phyloP scores from a whole-genome alignment of 2,888 invertebrate genomes.

The Torymus texanus region DNA sequence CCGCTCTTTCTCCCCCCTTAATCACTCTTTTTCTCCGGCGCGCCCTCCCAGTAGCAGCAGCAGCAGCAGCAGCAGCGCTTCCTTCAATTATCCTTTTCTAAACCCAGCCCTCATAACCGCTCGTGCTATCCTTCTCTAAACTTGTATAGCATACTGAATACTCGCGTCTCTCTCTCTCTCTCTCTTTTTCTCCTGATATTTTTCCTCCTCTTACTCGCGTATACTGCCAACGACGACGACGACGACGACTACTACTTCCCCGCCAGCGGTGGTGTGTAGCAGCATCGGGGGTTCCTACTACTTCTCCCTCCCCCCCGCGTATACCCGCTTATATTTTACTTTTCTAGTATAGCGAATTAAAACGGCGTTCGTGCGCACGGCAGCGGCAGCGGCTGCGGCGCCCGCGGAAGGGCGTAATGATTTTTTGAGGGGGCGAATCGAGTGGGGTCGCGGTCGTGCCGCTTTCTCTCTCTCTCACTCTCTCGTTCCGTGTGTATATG shows the following conservation, averaged over 20 bases:
- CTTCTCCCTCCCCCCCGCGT: slow-evolving; percentile 62
- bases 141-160: slow-evolving; percentile 8
- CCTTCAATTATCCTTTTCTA: slow-evolving; percentile 56
- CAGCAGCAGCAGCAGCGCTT: slow-evolving; percentile 34
- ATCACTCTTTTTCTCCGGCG: slow-evolving; percentile 46
- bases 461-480: slow-evolving; percentile 49
- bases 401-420: slow-evolving; percentile 86
- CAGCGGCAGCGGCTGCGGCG: slow-evolving; percentile 45
- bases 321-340: slow-evolving; percentile 71
- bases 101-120: slow-evolving; percentile 11
- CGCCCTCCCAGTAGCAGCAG: slow-evolving; percentile 10
- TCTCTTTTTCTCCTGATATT: slow-evolving; percentile 36
- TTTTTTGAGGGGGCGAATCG: slow-evolving; percentile 89
- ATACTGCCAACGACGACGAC: slow-evolving; percentile 56
- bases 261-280: not conserved
- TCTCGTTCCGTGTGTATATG: not conserved
- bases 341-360: slow-evolving; percentile 75
- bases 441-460: slow-evolving; percentile 78
- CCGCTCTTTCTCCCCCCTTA: slow-evolving; percentile 47
- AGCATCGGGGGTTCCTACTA: not conserved
- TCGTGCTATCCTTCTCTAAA: not conserved
- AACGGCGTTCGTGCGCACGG: slow-evolving; percentile 81
- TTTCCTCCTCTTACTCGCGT: slow-evolving; percentile 39
- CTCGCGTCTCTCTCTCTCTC: slow-evolving; percentile 9
- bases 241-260: slow-evolving; percentile 71